Evolutionary conservation across 2,797 vertebrate genomes (phyloP).

Genomic region (Gobio occitaniae): DNA sequence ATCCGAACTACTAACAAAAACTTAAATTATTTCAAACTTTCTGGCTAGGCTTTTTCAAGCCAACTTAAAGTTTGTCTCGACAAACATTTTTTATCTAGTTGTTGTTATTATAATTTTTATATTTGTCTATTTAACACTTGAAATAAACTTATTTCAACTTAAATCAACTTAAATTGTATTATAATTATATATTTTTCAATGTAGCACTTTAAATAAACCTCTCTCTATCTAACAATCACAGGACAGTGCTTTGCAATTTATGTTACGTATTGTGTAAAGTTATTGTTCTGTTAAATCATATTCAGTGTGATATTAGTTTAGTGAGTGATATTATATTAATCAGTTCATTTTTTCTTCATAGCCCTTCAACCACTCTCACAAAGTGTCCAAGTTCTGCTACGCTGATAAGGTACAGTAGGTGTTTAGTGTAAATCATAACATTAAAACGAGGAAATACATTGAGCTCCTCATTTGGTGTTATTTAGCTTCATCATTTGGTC

Average conservation of each 20-base stretch:
- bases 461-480: not conserved
- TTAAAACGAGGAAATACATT: not conserved
- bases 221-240: not conserved
- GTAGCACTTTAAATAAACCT: not conserved
- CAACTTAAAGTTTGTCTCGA: too few species aligned
- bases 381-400: slow-evolving; percentile 94
- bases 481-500: not conserved
- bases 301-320: not conserved
- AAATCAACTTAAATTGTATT: not conserved
- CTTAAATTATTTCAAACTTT: too few species aligned
- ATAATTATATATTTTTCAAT: not conserved
- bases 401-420: slow-evolving; percentile 87
- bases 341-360: slow-evolving; percentile 59
- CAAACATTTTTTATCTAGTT: too few species aligned
- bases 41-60: too few species aligned
- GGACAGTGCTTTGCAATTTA: not conserved
- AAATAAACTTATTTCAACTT: not conserved
- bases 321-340: not conserved
- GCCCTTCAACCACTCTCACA: slow-evolving; percentile 93
- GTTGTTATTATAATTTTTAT: not conserved
- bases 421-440: not conserved
- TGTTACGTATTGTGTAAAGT: not conserved
- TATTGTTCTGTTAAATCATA: not conserved
- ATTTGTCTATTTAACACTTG: not conserved
- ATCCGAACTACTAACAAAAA: too few species aligned